These are phyloP conservation scores for Cheirogaleus major DNA, from an alignment of 2,797 vertebrate species.

Conservation along the genomic window DNA sequence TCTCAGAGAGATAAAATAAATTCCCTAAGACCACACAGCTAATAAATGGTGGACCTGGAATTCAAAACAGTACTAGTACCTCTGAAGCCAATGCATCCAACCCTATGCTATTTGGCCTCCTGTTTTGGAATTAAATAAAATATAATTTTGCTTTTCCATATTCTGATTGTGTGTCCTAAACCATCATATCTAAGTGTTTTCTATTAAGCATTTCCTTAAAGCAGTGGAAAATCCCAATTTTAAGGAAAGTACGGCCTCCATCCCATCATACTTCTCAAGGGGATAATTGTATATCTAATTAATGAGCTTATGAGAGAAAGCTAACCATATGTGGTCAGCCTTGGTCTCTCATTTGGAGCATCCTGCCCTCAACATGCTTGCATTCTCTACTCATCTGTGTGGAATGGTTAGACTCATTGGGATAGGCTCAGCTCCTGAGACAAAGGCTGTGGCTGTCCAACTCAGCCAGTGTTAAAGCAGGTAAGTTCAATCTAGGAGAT, in stretches of 20 bases:
- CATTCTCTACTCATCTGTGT: not conserved
- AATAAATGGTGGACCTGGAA: not conserved
- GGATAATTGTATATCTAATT: not conserved
- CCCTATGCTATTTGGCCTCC: not conserved
- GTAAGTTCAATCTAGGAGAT: not conserved
- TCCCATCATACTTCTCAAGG: not conserved
- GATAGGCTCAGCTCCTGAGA: not conserved
- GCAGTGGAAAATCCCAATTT: not conserved
- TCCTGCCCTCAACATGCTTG: not conserved
- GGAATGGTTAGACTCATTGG: not conserved
- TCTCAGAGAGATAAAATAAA: slow-evolving; percentile 5
- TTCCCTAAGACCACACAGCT: not conserved
- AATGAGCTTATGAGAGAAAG: not conserved
- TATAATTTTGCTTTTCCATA: not conserved
- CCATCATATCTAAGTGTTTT: not conserved
- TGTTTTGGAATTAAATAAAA: not conserved
- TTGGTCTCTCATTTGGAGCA: not conserved
- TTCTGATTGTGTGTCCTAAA: not conserved
- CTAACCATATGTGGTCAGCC: not conserved
- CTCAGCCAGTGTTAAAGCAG: not conserved
- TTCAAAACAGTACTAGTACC: not conserved
- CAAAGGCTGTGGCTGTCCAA: not conserved
- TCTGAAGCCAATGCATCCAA: not conserved
- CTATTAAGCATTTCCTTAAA: not conserved
- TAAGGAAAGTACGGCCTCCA: not conserved